A percentile compares a stretch with the other conserved stretches of the same genome.
Evolutionary conservation across 2,113 vertebrate species (phyloP).

Genomic region (Engystomops pustulosus): DNA sequence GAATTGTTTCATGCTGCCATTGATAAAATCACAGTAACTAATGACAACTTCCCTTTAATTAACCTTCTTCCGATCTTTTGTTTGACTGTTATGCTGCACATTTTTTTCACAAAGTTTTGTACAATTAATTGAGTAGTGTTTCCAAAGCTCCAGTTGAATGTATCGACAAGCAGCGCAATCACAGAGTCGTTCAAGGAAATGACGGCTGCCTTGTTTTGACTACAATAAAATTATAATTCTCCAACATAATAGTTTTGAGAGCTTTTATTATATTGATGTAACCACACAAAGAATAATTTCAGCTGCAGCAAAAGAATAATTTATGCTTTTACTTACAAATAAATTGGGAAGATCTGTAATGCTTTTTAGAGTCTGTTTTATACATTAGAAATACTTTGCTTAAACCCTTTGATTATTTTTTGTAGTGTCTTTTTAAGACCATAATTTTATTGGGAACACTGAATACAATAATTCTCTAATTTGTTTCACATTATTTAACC

Average conservation of each 20-base stretch:
- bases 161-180: constrained; percentile 20
- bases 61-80: constrained; percentile 1
- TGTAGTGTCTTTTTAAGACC: too few relatives aligned
- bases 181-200: neutral
- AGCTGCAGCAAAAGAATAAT: neutral
- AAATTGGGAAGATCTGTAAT: neutral
- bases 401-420: neutral
- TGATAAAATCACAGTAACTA: too few relatives aligned
- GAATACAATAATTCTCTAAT: too few relatives aligned
- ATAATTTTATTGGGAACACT: too few relatives aligned
- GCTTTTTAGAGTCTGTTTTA: neutral
- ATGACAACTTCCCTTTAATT: neutral
- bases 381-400: neutral
- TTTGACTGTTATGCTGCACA: neutral
- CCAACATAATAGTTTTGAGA: neutral
- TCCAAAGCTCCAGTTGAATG: neutral
- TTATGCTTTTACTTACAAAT: constrained; percentile 10
- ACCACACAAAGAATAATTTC: constrained; percentile 18
- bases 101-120: neutral
- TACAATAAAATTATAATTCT: constrained; percentile 26
- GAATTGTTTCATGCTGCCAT: too few relatives aligned
- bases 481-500: too few relatives aligned
- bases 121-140: neutral
- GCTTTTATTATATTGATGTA: constrained; percentile 20
- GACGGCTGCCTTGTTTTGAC: neutral